Evolutionary conservation across 53 echinoderm and acorn worm genomes (phyloP).

Genomic region (Temnopleurus reevesii): DNA sequence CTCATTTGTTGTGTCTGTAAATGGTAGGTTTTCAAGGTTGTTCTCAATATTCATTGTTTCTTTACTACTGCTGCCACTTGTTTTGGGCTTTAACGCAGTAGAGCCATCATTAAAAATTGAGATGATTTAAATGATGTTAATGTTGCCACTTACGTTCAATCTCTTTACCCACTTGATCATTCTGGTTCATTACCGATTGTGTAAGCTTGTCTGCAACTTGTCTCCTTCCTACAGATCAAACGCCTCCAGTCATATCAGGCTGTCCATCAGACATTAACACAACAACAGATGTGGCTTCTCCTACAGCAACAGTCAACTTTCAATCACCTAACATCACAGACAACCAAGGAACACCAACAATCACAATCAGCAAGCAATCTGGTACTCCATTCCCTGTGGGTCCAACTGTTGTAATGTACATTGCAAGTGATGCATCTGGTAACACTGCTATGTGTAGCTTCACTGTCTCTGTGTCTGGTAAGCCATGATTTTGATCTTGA

Average conservation of each 20-base stretch:
- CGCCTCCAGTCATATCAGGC: constrained; percentile 54
- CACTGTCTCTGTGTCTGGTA: constrained; percentile 57
- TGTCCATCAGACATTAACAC: constrained; percentile 55
- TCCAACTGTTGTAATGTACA: constrained; percentile 41
- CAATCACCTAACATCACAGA: constrained; percentile 55
- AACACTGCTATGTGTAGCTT: constrained; percentile 44
- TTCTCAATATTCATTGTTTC: no score
- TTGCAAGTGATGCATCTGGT: constrained; percentile 29
- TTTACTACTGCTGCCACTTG: no score
- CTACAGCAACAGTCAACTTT: constrained; percentile 59
- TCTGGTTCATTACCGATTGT: no score
- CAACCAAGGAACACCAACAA: constrained; percentile 57
- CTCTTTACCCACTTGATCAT: no score
- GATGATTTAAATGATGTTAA: no score
- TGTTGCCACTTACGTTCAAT: no score
- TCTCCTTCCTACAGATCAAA: constrained; percentile 48
- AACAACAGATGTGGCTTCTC: constrained; percentile 24
- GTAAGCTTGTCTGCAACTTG: no score
- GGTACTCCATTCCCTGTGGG: constrained; percentile 53
- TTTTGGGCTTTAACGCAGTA: no score
- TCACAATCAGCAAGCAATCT: constrained; percentile 53
- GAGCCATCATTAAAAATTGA: no score
- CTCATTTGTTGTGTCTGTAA: constrained; percentile 52
- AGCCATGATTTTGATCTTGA: neutral
- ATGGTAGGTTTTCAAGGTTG: constrained; percentile 54